phyloP scores from a whole-genome alignment of 2,888 invertebrate species.

The Vandiemenella viatica region DNA sequence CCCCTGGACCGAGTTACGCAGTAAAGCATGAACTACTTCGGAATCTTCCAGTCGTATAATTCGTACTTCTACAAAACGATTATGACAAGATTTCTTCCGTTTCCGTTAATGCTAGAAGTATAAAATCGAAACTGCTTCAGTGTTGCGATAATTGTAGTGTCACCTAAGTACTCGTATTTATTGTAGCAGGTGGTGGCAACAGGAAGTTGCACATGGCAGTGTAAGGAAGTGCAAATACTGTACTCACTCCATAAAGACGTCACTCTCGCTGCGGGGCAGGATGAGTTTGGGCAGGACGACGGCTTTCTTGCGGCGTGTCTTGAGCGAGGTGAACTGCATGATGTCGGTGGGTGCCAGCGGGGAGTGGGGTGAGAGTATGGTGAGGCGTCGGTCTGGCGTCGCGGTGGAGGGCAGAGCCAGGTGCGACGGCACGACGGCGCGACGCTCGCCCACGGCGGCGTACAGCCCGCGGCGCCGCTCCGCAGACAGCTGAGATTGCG shows the following conservation, averaged over 20 bases:
- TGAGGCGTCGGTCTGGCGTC: constrained; percentile 43
- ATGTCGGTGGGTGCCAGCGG: constrained; percentile 52
- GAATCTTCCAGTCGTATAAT: too few species aligned
- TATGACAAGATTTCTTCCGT: too few species aligned
- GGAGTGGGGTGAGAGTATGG: constrained; percentile 65
- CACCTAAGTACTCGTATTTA: too few species aligned
- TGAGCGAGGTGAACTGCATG: constrained; percentile 37
- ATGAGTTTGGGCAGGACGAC: constrained; percentile 59
- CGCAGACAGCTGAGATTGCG: constrained; percentile 32
- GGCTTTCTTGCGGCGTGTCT: constrained; percentile 51
- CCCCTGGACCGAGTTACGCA: too few species aligned
- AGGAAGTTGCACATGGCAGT: too few species aligned
- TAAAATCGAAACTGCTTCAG: too few species aligned
- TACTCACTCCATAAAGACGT: constrained; percentile 47
- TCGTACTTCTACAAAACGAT: too few species aligned
- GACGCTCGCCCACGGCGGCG: constrained; percentile 41
- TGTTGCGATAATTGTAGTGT: too few species aligned
- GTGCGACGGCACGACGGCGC: constrained; percentile 42
- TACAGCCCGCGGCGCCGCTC: constrained; percentile 51
- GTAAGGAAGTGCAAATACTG: too few species aligned
- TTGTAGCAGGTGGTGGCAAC: too few species aligned
- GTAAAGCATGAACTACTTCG: too few species aligned
- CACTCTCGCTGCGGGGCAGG: constrained; percentile 59
- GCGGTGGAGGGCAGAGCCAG: constrained; percentile 48
- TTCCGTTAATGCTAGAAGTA: too few species aligned